phyloP scores from a whole-genome alignment of 92 coral and sea anemone genomes.

The Metridium senile region DNA sequence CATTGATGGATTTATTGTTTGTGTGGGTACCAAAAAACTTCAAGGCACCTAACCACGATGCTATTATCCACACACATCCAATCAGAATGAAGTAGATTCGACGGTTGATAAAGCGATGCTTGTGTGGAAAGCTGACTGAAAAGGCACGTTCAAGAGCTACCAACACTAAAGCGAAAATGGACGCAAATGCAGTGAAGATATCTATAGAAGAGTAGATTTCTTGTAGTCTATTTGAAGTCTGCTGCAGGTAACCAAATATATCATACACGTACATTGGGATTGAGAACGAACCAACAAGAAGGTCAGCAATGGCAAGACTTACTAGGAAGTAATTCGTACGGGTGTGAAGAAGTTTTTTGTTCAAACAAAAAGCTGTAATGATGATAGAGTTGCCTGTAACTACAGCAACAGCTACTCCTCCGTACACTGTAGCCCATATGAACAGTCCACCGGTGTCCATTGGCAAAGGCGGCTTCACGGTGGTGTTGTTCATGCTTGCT shows the following conservation, averaged over 20 bases:
- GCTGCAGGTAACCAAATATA: constrained; percentile 47
- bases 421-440: constrained; percentile 74
- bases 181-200: constrained; percentile 82
- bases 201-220: constrained; percentile 64
- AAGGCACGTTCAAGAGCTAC: constrained; percentile 80
- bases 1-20: constrained; percentile 6
- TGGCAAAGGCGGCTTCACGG: not conserved
- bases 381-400: constrained; percentile 76
- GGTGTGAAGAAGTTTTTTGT: constrained; percentile 67
- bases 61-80: constrained; percentile 67
- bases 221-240: constrained; percentile 21
- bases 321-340: constrained; percentile 87
- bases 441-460: constrained; percentile 19
- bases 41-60: constrained; percentile 63
- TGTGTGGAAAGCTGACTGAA: constrained; percentile 69
- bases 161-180: constrained; percentile 74
- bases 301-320: constrained; percentile 84
- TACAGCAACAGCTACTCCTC: constrained; percentile 63
- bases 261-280: constrained; percentile 82
- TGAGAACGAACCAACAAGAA: constrained; percentile 80
- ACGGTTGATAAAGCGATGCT: constrained; percentile 57
- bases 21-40: constrained; percentile 55
- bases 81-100: constrained; percentile 58
- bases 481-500: constrained; percentile 38
- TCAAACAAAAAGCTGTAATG: constrained; percentile 73